Conservation (phyloP, 2,113 vertebrate genomes). For the Festucalex cinctus region DNA sequence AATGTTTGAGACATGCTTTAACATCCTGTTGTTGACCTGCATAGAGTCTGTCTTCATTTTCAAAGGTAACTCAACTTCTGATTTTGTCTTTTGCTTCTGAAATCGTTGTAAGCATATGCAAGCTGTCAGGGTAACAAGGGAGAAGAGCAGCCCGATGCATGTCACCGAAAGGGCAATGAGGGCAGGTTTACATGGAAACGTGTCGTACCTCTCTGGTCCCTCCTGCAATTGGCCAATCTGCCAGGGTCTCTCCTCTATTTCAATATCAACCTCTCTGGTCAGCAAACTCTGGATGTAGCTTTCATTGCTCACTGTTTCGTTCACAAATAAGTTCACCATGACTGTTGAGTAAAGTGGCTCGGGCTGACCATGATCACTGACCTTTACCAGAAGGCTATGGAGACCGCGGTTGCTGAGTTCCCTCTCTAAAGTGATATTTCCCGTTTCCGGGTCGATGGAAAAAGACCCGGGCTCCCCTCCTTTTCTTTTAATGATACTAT, state of each 20-base stretch:
- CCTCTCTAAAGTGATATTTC: constrained; percentile 94
- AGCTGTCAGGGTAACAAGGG: constrained; percentile 83
- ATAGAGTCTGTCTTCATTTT: constrained; percentile 82
- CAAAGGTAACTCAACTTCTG: constrained; percentile 88
- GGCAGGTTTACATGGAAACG: constrained; percentile 79
- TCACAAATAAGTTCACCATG: constrained; percentile 96
- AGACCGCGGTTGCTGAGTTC: constrained; percentile 88
- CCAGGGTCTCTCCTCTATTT: constrained; percentile 81
- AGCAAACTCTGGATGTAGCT: constrained; percentile 92
- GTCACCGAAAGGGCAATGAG: constrained; percentile 84
- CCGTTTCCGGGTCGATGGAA: constrained; percentile 90
- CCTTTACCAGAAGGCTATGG: constrained; percentile 92
- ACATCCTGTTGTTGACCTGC: constrained; percentile 81
- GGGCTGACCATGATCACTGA: constrained; percentile 93
- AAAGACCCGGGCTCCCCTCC: constrained; percentile 91
- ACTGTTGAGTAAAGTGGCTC: constrained; percentile 91
- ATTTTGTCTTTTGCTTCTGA: constrained; percentile 78
- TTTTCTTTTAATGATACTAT: constrained; percentile 93
- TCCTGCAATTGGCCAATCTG: constrained; percentile 82
- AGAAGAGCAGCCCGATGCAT: constrained; percentile 82
- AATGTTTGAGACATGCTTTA: constrained; percentile 89
- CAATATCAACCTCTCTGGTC: constrained; percentile 84
- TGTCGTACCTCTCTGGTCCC: constrained; percentile 76
- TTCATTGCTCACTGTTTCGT: constrained; percentile 95
- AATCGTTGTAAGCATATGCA: constrained; percentile 85